Evolutionary conservation across 2,888 invertebrate species (phyloP).

Genomic region (Acanthosepion esculentum): DNA sequence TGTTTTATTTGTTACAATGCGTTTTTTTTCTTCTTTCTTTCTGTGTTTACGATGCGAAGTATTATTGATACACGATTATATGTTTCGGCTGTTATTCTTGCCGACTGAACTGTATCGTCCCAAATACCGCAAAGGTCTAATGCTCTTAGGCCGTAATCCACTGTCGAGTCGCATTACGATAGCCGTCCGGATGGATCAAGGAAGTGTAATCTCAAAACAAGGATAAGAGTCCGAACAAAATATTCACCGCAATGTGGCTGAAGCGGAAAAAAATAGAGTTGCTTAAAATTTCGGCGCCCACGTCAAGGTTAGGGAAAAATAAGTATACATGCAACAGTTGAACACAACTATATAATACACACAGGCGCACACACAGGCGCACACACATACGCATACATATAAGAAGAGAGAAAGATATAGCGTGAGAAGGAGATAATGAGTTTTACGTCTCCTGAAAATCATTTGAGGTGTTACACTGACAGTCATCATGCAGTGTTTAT

Average conservation of each 20-base stretch:
- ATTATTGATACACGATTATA: not conserved
- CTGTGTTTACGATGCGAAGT: not conserved
- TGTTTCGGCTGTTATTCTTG: not conserved
- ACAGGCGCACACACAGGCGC: too few species aligned
- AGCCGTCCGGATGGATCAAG: conserved; percentile 13
- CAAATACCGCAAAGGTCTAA: not conserved
- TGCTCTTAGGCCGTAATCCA: not conserved
- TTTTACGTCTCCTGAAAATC: too few species aligned
- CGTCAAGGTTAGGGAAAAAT: not conserved
- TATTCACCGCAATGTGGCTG: not conserved
- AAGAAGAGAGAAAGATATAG: too few species aligned
- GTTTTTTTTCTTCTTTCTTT: not conserved
- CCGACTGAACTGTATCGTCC: not conserved
- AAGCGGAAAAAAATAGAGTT: not conserved
- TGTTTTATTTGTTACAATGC: not conserved
- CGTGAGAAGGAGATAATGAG: too few species aligned
- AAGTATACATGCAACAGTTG: too few species aligned
- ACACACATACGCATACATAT: too few species aligned
- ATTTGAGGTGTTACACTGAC: too few species aligned
- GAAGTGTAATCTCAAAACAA: not conserved
- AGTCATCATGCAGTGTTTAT: too few species aligned
- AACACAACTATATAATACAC: too few species aligned
- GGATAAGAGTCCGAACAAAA: not conserved
- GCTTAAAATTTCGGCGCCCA: not conserved
- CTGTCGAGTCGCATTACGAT: not conserved